These are phyloP conservation scores for Oncopeltus fasciatus DNA, from an alignment of 1,140 invertebrate genomes.

Conservation along the genomic window DNA sequence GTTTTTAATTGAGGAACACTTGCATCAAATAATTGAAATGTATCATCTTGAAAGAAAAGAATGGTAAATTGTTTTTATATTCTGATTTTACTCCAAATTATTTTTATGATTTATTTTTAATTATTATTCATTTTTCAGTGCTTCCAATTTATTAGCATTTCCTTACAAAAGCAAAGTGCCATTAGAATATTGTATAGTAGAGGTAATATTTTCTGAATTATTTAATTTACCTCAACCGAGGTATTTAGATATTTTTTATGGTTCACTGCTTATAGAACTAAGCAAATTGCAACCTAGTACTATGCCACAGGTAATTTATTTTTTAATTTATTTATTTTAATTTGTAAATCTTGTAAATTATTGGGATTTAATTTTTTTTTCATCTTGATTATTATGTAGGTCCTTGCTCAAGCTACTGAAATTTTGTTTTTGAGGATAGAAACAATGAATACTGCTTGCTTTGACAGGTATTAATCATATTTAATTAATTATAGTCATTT, in stretches of 20 bases:
- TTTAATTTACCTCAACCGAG: slow-evolving; percentile 81
- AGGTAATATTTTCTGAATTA: slow-evolving; percentile 88
- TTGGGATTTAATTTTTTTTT: neutral
- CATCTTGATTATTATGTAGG: slow-evolving; percentile 25
- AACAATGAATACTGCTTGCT: slow-evolving; percentile 90
- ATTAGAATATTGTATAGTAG: slow-evolving; percentile 94
- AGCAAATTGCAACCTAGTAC: slow-evolving; percentile 93
- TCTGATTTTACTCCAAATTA: slow-evolving; percentile 8
- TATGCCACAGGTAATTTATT: slow-evolving; percentile 72
- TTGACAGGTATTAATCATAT: slow-evolving; percentile 68
- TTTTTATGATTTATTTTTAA: neutral
- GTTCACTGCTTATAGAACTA: slow-evolving; percentile 88
- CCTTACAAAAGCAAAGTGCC: slow-evolving; percentile 89
- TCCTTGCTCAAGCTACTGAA: slow-evolving; percentile 93
- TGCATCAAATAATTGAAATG: slow-evolving; percentile 83
- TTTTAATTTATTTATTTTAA: neutral
- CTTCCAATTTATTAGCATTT: slow-evolving; percentile 78
- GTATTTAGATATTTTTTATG: slow-evolving; percentile 87
- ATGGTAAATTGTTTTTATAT: slow-evolving; percentile 43
- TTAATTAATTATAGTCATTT: too few relatives aligned
- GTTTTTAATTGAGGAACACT: slow-evolving; percentile 93
- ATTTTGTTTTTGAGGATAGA: slow-evolving; percentile 91
- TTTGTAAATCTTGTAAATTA: neutral
- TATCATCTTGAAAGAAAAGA: slow-evolving; percentile 83
- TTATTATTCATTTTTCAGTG: slow-evolving; percentile 38